Conservation (phyloP, 2,888 invertebrate genomes). For the Platypus cylindrus region DNA sequence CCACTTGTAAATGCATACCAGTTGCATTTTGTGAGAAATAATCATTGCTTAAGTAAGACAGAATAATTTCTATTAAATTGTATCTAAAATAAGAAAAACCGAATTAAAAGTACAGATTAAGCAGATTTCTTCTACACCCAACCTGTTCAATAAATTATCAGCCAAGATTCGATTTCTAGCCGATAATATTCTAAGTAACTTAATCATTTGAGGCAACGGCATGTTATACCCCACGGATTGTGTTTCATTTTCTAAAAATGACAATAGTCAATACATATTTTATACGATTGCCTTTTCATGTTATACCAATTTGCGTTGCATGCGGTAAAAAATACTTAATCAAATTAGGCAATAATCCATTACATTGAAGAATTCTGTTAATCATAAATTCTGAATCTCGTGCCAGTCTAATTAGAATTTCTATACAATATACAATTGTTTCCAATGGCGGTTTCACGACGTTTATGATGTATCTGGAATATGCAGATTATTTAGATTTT, state of each 20-base stretch:
- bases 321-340: slow-evolving; percentile 47
- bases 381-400: slow-evolving; percentile 63
- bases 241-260: slow-evolving; percentile 6
- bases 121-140: no score
- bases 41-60: slow-evolving; percentile 44
- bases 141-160: slow-evolving; percentile 39
- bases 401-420: slow-evolving; percentile 65
- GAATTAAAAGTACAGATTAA: slow-evolving; percentile 13
- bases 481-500: no score
- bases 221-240: slow-evolving; percentile 43
- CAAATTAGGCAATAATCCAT: slow-evolving; percentile 50
- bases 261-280: neutral
- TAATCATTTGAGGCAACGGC: slow-evolving; percentile 58
- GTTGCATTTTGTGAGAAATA: slow-evolving; percentile 38
- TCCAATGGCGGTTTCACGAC: slow-evolving; percentile 55
- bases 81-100: slow-evolving; percentile 27
- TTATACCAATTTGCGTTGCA: slow-evolving; percentile 6
- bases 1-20: slow-evolving; percentile 48
- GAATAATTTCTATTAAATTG: slow-evolving; percentile 41
- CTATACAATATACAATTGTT: slow-evolving; percentile 60
- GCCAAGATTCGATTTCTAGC: slow-evolving; percentile 46
- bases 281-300: neutral
- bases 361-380: slow-evolving; percentile 47
- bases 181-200: slow-evolving; percentile 58
- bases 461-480: slow-evolving; percentile 62